These are phyloP conservation scores for Melipona bicolor DNA, from an alignment of 2,888 invertebrate genomes.

Conservation along the genomic window DNA sequence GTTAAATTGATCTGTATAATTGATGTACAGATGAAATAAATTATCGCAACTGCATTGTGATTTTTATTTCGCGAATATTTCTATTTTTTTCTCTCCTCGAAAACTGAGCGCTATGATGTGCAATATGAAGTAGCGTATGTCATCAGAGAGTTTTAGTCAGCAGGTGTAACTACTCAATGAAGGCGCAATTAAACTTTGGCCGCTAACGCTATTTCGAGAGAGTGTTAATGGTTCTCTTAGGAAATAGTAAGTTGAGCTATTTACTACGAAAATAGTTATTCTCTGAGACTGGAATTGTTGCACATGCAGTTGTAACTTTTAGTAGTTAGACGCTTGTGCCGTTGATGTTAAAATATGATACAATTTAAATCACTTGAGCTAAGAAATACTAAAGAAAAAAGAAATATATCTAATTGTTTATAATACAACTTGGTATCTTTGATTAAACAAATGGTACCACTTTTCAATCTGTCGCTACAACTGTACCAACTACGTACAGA, in stretches of 20 bases:
- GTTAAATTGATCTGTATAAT: slow-evolving; percentile 47
- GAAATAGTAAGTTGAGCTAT: slow-evolving; percentile 64
- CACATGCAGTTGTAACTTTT: slow-evolving; percentile 38
- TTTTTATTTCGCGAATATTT: not conserved
- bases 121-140: slow-evolving; percentile 31
- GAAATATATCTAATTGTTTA: not conserved
- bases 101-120: slow-evolving; percentile 23
- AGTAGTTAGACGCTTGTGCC: slow-evolving; percentile 16
- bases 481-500: slow-evolving; percentile 1
- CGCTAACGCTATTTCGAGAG: slow-evolving; percentile 70
- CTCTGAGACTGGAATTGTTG: slow-evolving; percentile 49
- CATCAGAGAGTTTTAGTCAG: slow-evolving; percentile 69
- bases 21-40: slow-evolving; percentile 63
- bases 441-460: not conserved
- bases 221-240: slow-evolving; percentile 70
- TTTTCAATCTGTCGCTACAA: not conserved
- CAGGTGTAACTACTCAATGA: slow-evolving; percentile 74
- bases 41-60: slow-evolving; percentile 27
- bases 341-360: not conserved
- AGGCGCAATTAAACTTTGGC: slow-evolving; percentile 79
- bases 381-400: slow-evolving; percentile 7
- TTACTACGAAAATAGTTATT: slow-evolving; percentile 65
- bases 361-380: not conserved
- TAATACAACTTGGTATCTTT: not conserved
- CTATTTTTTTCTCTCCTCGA: no score